Conservation (phyloP, 2,888 invertebrate species). For the Drosophila stalkeri region DNA sequence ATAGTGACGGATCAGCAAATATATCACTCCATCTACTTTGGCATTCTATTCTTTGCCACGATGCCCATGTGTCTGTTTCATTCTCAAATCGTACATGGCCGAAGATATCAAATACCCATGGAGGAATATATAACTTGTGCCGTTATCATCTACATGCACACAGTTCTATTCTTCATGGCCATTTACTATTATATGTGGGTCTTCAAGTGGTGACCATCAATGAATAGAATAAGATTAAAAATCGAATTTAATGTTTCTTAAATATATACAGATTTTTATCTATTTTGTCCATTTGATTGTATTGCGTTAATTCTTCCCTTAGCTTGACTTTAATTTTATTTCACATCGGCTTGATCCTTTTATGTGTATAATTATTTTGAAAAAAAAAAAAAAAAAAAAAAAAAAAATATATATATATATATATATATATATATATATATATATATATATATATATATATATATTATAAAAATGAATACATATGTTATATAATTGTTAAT, state of each 20-base stretch:
- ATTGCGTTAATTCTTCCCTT: too few species aligned
- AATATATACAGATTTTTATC: not conserved
- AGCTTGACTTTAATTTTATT: not conserved
- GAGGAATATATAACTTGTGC: conserved; percentile 32
- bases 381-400: not conserved
- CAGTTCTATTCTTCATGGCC: conserved; percentile 30
- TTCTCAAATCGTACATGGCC: conserved; percentile 39
- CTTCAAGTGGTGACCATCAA: not conserved
- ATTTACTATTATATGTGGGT: conserved; percentile 33
- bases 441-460: too few species aligned
- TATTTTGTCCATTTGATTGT: not conserved
- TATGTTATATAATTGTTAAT: too few species aligned
- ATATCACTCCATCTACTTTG: conserved; percentile 29
- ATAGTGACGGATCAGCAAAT: conserved; percentile 12
- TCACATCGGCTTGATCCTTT: not conserved
- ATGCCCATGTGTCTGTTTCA: conserved; percentile 29
- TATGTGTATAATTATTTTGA: not conserved
- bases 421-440: too few species aligned
- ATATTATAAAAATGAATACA: too few species aligned
- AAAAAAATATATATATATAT: too few species aligned
- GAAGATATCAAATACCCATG: conserved; percentile 24
- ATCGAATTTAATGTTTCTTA: not conserved
- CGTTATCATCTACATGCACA: conserved; percentile 28
- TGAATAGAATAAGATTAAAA: not conserved
- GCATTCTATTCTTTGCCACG: conserved; percentile 4